phyloP scores from a whole-genome alignment of 2,113 vertebrate genomes.

The Perca flavescens region DNA sequence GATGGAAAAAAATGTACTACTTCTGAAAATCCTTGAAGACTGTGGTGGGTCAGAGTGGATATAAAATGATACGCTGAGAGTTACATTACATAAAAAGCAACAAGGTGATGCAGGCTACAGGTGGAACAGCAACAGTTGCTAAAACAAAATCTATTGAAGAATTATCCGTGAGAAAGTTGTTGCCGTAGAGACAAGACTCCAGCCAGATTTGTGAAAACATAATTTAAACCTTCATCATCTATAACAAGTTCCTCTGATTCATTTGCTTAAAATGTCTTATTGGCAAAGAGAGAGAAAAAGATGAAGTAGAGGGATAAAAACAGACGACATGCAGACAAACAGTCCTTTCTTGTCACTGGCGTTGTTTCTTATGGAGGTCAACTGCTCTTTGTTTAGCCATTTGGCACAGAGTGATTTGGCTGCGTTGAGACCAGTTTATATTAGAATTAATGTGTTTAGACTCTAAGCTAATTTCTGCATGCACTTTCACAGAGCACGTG shows the following conservation, averaged over 20 bases:
- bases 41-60: neutral
- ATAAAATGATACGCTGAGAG: slow-evolving; percentile 15
- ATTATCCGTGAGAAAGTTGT: slow-evolving; percentile 13
- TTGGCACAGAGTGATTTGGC: neutral
- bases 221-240: neutral
- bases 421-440: slow-evolving; percentile 57
- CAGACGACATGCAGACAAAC: slow-evolving; percentile 29
- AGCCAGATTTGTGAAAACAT: slow-evolving; percentile 26
- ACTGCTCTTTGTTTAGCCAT: slow-evolving; percentile 38
- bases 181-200: slow-evolving; percentile 28
- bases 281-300: neutral
- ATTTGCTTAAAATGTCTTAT: slow-evolving; percentile 26
- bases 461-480: slow-evolving; percentile 50
- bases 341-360: slow-evolving; percentile 36
- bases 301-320: slow-evolving; percentile 26
- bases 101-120: neutral
- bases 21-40: slow-evolving; percentile 21
- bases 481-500: slow-evolving; percentile 35
- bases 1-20: slow-evolving; percentile 15
- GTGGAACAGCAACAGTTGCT: neutral
- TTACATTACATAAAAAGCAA: slow-evolving; percentile 6
- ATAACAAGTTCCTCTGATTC: slow-evolving; percentile 56
- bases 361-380: slow-evolving; percentile 48
- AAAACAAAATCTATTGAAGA: neutral
- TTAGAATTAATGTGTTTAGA: slow-evolving; percentile 72